Evolutionary conservation across 2,888 invertebrate genomes (phyloP), one percentile per base, ranked within the genome.

Genomic region (Rhamphomyia laevipes): DNA sequence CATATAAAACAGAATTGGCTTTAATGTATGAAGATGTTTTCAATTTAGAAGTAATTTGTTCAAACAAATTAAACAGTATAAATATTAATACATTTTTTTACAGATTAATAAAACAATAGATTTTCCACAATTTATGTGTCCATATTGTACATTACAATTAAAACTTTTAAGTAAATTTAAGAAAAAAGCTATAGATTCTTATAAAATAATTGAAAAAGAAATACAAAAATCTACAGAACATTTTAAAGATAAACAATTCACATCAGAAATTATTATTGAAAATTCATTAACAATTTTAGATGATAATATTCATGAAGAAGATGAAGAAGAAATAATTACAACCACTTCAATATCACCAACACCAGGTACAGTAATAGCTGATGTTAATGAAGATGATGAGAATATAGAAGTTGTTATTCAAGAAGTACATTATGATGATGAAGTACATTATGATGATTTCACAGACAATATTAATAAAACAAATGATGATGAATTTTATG

Each of bases 111-210:
- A 40, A 10, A 18, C 12, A 6, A 11, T 13, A n/a, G 6, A 40
- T 15, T 42, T 21, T 4, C 42, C 42, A 12, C 10, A n/a, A 9
- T 42, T 10, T 42, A 42, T 42, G 13, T 42, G 42, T 27, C 21
- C 42, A 15, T 21, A 21, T 27, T 42, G 42, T 27, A n/a, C 42
- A 23, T 21, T 63, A 18, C 63, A 63, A 53, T 56, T 64, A 51
- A 58, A 57, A 43, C 55, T 63, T n/a, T 64, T 61, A 45, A 56
- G 57, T 15, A 59, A 64, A 48, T 56, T 64, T 4, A 59, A 57
- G 43, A 56, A 51, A 12, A 61, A 54, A 52, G 62, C 63, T 0
- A 21, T 55, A 2, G 58, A 59, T 15, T 50, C 52, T 2, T 45
- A 51, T 30, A 45, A 43, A n/a, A 43, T 17, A 17, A 27, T 21